Evolutionary conservation across 2,113 vertebrate genomes (phyloP), one percentile per base, ranked within the genome.

Genomic region (Talpa occidentalis): DNA sequence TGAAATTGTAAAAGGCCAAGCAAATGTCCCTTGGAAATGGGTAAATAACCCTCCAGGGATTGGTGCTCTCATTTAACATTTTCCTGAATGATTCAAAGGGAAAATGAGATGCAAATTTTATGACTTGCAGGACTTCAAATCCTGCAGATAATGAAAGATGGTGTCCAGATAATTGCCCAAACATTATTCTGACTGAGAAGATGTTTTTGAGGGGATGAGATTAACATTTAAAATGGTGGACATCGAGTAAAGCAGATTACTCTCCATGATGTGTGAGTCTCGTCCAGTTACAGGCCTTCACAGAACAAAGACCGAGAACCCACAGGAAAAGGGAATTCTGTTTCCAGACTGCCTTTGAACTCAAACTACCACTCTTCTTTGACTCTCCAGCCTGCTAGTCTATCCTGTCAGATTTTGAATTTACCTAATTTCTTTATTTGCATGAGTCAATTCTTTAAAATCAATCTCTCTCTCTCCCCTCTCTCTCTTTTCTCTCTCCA

Each of bases 41-140:
- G 21, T n/a, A 60, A 81, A 76, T 16, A 0, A 7, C 62, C 30
- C 54, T 86, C 12, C 11, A 15, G 24, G 49, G 37, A n/a, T 8
- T 15, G 54, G 21, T 30, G 4, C 15, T 77, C 52, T 77, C n/a
- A 70, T 12, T 72, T 60, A 35, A 40, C 60, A 59, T 49, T 76
- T 54, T 47, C 60, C 24, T 67, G 28, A 84, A 73, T 47, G 37
- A 86, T 76, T 90, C 35, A 66, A 26, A 76, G 77, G 24, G 42
- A 82, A n/a, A 93, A 37, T 76, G 2, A 83, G 15, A 87, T 56
- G 22, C n/a, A 72, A 35, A 72, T 64, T 40, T 90, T 85, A 52
- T 72, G 26, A 70, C 37, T 86, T 93, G 19, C 37, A 87, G 42
- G 79, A 81, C 40, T 47, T 62, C 24, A 92, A 67, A 88, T 79